phyloP scores from a whole-genome alignment of 2,113 vertebrate genomes.

The Eurystomus gularis region DNA sequence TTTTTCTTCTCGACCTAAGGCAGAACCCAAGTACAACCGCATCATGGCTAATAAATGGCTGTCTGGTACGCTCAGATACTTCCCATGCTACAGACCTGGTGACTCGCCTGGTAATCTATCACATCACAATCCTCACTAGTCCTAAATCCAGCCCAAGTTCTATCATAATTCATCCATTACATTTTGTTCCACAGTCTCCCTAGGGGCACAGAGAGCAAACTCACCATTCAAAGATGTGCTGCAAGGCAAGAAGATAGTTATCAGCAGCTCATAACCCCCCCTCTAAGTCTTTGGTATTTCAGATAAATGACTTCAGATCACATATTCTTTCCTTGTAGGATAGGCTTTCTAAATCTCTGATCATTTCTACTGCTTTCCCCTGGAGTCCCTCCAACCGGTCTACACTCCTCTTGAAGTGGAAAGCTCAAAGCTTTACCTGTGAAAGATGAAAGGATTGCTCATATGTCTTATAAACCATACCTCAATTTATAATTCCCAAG shows the following conservation, averaged over 20 bases:
- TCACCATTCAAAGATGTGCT: not conserved
- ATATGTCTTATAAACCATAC: not conserved
- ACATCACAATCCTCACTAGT: not conserved
- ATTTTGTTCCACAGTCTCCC: not conserved
- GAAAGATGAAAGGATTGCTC: slow-evolving; percentile 13
- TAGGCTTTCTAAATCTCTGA: slow-evolving; percentile 5
- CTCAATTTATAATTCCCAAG: not conserved
- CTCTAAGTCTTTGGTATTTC: not conserved
- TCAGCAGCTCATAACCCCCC: not conserved
- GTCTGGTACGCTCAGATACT: not conserved
- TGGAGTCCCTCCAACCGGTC: not conserved
- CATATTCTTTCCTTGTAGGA: not conserved
- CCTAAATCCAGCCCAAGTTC: not conserved
- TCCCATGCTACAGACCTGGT: not conserved
- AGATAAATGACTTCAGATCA: slow-evolving; percentile 12
- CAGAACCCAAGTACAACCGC: not conserved
- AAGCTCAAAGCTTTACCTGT: slow-evolving; percentile 32
- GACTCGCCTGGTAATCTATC: not conserved
- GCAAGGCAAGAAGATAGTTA: not conserved
- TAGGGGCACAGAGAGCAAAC: not conserved
- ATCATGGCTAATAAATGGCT: not conserved
- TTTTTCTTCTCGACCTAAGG: not conserved
- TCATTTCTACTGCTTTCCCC: not conserved
- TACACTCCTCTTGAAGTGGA: not conserved
- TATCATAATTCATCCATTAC: not conserved